Evolutionary conservation across 2,113 vertebrate genomes (phyloP), one percentile per base, ranked within the genome.

Genomic region (rabbit (Oryctolagus cuniculus)): DNA sequence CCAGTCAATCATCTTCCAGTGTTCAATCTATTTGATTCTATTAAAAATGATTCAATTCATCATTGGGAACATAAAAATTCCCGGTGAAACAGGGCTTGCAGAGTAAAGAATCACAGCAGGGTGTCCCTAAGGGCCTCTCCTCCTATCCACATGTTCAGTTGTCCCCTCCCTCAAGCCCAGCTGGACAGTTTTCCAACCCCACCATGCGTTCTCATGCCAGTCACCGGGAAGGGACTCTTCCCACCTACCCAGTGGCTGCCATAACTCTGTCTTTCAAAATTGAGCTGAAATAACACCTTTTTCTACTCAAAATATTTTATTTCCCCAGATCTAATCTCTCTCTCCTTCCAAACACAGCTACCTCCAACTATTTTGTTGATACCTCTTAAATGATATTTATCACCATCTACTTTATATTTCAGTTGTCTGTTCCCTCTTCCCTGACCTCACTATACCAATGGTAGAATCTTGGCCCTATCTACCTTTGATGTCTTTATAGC

Each of bases 401-500:
- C 25, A 90, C 64, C 58, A 63, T 80, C 77, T 75, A 21, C 61
- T 79, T 93, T 66, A 16, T 38, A 74, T 82, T 78, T 96, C 63
- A 58, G 7, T 69, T 44, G 58, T 67, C 58, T 51, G 0, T 36
- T 89, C 84, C 79, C 34, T 77, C 4, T 24, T 63, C 3, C 16
- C 29, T 16, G 1, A 64, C 2, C 53, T 88, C 22, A 16, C 34
- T 55, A 5, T 16, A 38, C 10, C 38, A 72, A 15, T 24, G 51
- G 66, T 8, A 93, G 66, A 70, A 44, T 51, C 34, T 55, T 93
- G 19, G 27, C 34, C 72, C 31, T 63, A n/a, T 44, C 69, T 25
- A 38, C 53, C 24, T 79, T 69, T 7, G 5, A 34, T 83, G 53
- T 29, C 80, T 58, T 67, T 85, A 44, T 10, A 72, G 21, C 84